These are phyloP conservation scores for Pseudochirops corinnae DNA, from an alignment of 2,797 vertebrate genomes.

Conservation along the genomic window DNA sequence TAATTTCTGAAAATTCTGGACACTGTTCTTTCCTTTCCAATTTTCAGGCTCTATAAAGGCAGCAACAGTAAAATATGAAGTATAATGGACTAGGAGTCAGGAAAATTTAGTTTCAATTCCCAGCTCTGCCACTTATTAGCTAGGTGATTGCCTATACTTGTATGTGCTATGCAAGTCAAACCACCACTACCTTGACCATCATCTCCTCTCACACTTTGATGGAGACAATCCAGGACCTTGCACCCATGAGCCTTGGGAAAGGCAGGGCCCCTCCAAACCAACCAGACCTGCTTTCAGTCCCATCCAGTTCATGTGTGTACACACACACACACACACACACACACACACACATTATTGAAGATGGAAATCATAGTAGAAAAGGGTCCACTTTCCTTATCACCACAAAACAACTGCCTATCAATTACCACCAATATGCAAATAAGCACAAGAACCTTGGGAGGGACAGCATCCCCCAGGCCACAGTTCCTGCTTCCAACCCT, in stretches of 20 bases:
- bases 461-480: background rate
- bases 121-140: background rate
- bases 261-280: background rate
- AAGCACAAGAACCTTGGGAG: background rate
- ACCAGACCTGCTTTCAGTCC: background rate
- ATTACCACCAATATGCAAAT: background rate
- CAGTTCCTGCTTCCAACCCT: background rate
- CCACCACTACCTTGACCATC: background rate
- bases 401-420: background rate
- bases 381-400: background rate
- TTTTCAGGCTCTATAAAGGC: background rate
- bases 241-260: background rate
- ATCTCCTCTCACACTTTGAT: background rate
- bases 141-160: background rate
- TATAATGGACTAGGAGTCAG: background rate
- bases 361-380: background rate
- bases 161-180: background rate
- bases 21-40: background rate
- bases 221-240: background rate
- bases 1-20: background rate
- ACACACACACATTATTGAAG: background rate
- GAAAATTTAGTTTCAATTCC: background rate
- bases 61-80: background rate
- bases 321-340: too few species aligned
- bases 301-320: too few species aligned